Base-by-base conservation (phyloP, 1,140 invertebrate genomes). In the Cyclina sinensis region DNA sequence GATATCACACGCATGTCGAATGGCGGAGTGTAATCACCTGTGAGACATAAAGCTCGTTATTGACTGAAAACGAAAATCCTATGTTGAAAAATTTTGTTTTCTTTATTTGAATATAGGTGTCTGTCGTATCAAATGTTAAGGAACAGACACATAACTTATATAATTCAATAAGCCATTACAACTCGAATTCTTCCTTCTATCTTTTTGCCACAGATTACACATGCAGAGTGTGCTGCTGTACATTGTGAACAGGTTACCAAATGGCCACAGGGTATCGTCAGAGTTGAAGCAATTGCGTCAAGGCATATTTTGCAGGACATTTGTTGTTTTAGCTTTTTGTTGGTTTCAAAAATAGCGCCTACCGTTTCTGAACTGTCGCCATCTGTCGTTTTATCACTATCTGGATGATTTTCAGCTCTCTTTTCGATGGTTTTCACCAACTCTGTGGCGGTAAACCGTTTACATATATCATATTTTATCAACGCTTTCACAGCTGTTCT, bases 191-290 rank as follows among this genome's bases (percentile, higher is more conserved):
- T 79, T 3, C 76, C 48, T 21, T 54, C 32, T 57, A 79, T 79
- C 4, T 46, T 4, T 2, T 32, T 32, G 27, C 76, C 0, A 37
- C 76, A 79, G 9, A 79, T 30, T 30, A 98, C 97, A 95, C 98
- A 99, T 11, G 96, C 96, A 57, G 96, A 96, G 90, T 99, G 96
- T 82, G 97, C 97, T 2, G 97, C 96, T 1, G 98, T 97, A 96
- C 98, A 99, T 54, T 97, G 96, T 7, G 97, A 96, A 95, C 98
- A 99, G 32, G 98, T 97, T 43, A 98, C 89, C 32, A 99, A 96
- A 96, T 99, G 98, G 1, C 98, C 98, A 94, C 98, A 99, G n/a
- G 98, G 98, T 90, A 99, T 95, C 96, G 98, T 98, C 57, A 98
- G 98, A 70, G 98, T 97, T 57, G 97, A 97, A 76, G 98, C 97